Evolutionary conservation across 2,888 invertebrate species (phyloP).

Genomic region (Doris montereyensis): DNA sequence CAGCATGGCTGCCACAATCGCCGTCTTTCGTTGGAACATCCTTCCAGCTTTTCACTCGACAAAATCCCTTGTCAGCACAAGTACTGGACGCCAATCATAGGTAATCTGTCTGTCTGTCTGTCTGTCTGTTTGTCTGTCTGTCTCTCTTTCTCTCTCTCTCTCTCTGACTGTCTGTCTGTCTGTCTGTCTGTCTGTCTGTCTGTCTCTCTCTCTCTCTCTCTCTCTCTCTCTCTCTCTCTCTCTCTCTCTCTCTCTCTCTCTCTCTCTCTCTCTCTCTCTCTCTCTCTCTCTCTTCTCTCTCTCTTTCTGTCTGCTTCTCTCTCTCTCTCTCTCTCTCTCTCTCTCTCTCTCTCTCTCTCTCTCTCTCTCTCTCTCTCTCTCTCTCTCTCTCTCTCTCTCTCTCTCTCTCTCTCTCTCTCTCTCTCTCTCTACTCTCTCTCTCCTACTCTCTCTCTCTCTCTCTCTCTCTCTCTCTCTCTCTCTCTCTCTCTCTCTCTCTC

Average conservation of each 20-base stretch:
- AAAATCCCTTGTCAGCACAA: slow-evolving; percentile 20
- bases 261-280: background rate
- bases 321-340: slow-evolving; percentile 15
- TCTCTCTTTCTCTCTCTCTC: too few relatives aligned
- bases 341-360: slow-evolving; percentile 25
- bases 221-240: slow-evolving; percentile 11
- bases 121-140: too few relatives aligned
- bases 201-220: slow-evolving; percentile 9
- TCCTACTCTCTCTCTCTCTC: too few relatives aligned
- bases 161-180: too few relatives aligned
- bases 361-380: slow-evolving; percentile 20
- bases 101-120: too few relatives aligned
- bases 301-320: too few relatives aligned
- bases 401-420: too few relatives aligned
- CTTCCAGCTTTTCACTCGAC: slow-evolving; percentile 40
- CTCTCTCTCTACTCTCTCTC: too few relatives aligned
- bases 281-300: slow-evolving; percentile 5
- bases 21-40: slow-evolving; percentile 33
- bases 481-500: too few relatives aligned
- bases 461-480: too few relatives aligned
- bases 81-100: background rate
- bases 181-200: too few relatives aligned
- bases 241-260: slow-evolving; percentile 6
- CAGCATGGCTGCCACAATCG: slow-evolving; percentile 39
- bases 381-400: slow-evolving; percentile 3